Conservation (phyloP, 2,113 vertebrate genomes). For the Ciconia maguari region DNA sequence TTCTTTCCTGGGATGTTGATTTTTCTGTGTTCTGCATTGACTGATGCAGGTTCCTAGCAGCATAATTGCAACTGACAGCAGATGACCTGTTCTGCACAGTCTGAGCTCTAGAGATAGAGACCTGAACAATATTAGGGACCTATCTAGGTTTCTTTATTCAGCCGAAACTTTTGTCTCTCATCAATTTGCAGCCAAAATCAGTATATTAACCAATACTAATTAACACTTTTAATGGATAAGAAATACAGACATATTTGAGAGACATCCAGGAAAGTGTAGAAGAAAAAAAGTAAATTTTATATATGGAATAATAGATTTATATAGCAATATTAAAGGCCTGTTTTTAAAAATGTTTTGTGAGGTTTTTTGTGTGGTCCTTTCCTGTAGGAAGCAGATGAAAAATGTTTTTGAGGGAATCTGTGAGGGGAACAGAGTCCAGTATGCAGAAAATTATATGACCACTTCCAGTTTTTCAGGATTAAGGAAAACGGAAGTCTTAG, state of each 20-base stretch:
- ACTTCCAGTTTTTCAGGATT: background rate
- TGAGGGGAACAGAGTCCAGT: background rate
- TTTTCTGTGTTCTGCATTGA: background rate
- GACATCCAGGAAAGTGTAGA: background rate
- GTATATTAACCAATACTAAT: background rate
- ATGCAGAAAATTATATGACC: background rate
- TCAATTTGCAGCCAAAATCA: background rate
- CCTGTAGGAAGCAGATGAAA: background rate
- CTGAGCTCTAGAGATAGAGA: background rate
- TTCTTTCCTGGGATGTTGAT: background rate
- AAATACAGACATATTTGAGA: background rate
- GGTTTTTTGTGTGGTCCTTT: background rate
- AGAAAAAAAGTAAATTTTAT: background rate
- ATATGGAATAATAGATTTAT: background rate
- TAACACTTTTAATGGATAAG: background rate
- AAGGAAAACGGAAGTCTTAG: background rate
- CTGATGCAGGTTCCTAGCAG: background rate
- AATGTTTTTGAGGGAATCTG: background rate
- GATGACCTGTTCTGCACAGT: background rate
- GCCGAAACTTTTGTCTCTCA: background rate
- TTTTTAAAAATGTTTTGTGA: background rate
- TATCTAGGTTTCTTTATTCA: background rate
- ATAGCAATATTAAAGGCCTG: background rate
- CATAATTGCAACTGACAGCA: background rate
- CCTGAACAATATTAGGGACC: background rate